Evolutionary conservation across 2,888 invertebrate genomes (phyloP).

Genomic region (Perithous albicinctus): DNA sequence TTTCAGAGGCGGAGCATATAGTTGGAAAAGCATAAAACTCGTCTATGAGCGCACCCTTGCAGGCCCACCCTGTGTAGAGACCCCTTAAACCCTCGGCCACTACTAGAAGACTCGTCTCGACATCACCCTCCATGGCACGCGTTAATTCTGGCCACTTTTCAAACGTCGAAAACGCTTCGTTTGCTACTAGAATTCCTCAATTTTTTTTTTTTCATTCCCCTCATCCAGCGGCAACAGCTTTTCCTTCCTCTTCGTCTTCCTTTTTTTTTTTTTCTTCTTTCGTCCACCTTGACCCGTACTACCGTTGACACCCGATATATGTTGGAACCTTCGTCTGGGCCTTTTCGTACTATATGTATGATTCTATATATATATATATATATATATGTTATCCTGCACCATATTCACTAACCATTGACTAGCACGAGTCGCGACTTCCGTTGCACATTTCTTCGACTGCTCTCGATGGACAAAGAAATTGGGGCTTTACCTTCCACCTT

Average conservation of each 20-base stretch:
- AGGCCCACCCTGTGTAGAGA: slow-evolving; percentile 17
- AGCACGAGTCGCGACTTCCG: slow-evolving; percentile 66
- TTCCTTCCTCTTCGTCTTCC: slow-evolving; percentile 51
- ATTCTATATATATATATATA: too few relatives aligned
- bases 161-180: slow-evolving; percentile 73
- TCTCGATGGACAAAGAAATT: slow-evolving; percentile 39
- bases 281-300: slow-evolving; percentile 66
- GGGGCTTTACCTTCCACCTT: slow-evolving; percentile 2
- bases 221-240: slow-evolving; percentile 61
- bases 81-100: background rate
- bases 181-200: slow-evolving; percentile 54
- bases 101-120: background rate
- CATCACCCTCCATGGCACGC: slow-evolving; percentile 73
- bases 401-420: slow-evolving; percentile 17
- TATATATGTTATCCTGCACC: too few relatives aligned
- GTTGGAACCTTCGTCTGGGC: slow-evolving; percentile 27
- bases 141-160: slow-evolving; percentile 83
- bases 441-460: slow-evolving; percentile 54
- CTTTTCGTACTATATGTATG: background rate
- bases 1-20: slow-evolving; percentile 67
- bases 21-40: slow-evolving; percentile 55
- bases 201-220: slow-evolving; percentile 49
- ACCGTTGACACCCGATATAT: slow-evolving; percentile 79
- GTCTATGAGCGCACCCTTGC: slow-evolving; percentile 61
- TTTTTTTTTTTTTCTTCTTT: slow-evolving; percentile 64